Base-by-base conservation (phyloP, 2,888 invertebrate genomes). In the Malachius bipustulatus region DNA sequence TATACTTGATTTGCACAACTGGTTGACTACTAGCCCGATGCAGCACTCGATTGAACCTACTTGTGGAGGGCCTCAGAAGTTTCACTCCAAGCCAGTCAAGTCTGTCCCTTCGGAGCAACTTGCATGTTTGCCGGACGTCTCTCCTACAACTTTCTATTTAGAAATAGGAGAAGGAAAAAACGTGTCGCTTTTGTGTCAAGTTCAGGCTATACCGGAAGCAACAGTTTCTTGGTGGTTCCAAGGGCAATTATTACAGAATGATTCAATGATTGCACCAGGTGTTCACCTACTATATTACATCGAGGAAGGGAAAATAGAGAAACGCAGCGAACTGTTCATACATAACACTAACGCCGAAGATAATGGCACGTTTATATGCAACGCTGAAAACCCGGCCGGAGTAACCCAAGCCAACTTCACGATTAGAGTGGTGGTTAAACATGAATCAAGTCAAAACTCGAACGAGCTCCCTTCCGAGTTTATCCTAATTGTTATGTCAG, bases 341-440 rank as follows among this genome's bases (percentile, higher is more conserved):
- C 76, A 76, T 52, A 81, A 82, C 55, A 75, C 81, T 26, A 77
- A 76, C 15, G 70, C 70, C 27, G 81, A 80, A 44, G 82, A 87
- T 55, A 85, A 87, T 52, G 88, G 88, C 2, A 82, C 81, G 9
- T 88, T 84, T 56, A 73, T 80, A 4, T 90, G 90, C 60, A 68
- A 79, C 8, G 89, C 89, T 0, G 83, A 84, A 54, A 90, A 90
- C 57, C 73, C 78, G 10, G 90, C 89, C 1, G 90, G 90, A 9
- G 72, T 69, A 38, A 71, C 78, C 1, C 76, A 75, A 45, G 78
- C 82, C 38, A 89, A 90, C 59, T 83, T 84, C 49, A 87, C 89
- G 2, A 70, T 90, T 45, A 69, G 76, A 43, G 75, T 85, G 31
- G 69, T 83, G 43, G 69, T 80, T 35, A 81, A 79, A 55, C 78